A percentile compares a stretch with the other conserved stretches of the same genome.
Conservation (phyloP, 2,797 vertebrate species). For the Sciaenops ocellatus region DNA sequence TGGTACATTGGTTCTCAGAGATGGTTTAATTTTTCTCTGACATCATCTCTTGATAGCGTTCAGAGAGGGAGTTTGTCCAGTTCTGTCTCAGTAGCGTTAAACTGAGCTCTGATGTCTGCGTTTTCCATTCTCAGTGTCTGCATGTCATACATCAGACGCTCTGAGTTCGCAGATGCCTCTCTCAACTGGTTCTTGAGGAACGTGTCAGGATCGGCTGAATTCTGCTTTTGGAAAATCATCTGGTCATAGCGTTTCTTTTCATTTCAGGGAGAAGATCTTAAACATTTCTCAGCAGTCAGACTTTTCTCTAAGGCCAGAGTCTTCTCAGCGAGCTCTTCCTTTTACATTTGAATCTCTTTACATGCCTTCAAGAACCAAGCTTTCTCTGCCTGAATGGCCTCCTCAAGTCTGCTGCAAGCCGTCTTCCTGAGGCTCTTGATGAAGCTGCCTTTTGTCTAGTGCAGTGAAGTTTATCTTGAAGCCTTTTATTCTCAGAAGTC, state of each 20-base stretch:
- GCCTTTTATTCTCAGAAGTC: not conserved
- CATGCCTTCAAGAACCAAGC: accelerated
- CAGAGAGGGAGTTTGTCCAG: not conserved
- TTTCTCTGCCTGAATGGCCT: not conserved
- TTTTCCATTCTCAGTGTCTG: not conserved
- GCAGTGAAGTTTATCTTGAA: not conserved
- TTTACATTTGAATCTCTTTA: not conserved
- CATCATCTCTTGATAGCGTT: too few relatives aligned
- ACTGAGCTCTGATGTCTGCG: not conserved
- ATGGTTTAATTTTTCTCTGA: not conserved
- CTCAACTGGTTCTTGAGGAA: not conserved
- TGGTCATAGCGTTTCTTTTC: not conserved
- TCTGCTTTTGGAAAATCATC: not conserved
- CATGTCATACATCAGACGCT: not conserved
- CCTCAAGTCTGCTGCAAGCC: not conserved
- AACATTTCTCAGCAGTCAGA: not conserved
- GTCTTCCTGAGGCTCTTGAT: not conserved
- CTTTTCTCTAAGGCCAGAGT: not conserved
- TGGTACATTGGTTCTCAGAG: not conserved
- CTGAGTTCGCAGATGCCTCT: not conserved
- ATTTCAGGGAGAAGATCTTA: not conserved
- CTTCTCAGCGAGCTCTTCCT: not conserved
- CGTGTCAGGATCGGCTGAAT: too few relatives aligned
- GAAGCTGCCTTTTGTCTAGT: too few relatives aligned
- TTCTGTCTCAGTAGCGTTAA: not conserved